Evolutionary conservation across 2,113 vertebrate genomes (phyloP).

Genomic region (Apteryx owenii): DNA sequence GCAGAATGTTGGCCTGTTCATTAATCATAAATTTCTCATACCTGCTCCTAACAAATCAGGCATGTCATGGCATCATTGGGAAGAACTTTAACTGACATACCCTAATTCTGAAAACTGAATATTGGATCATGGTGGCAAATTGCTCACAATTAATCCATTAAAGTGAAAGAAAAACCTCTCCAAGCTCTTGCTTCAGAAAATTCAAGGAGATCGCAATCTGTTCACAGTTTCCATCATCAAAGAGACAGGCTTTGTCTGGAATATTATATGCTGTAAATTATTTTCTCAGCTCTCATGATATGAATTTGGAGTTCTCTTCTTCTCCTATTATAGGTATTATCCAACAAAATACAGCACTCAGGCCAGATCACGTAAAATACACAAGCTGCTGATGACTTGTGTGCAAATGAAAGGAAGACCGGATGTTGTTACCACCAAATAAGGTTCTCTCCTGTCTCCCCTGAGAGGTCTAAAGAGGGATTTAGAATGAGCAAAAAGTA

Average conservation of each 20-base stretch:
- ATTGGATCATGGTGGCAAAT: neutral
- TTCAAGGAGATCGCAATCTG: neutral
- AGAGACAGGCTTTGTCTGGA: neutral
- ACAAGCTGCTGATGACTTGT: neutral
- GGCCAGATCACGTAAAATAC: neutral
- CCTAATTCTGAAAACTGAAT: neutral
- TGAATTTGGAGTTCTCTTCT: neutral
- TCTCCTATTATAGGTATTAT: neutral
- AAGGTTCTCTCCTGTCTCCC: neutral
- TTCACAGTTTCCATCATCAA: neutral
- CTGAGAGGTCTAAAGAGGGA: neutral
- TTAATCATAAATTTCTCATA: constrained; percentile 4
- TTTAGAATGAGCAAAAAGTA: neutral
- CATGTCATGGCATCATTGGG: neutral
- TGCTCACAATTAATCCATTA: neutral
- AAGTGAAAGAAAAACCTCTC: neutral
- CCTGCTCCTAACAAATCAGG: neutral
- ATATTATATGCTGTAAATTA: neutral
- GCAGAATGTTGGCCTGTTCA: neutral
- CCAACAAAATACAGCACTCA: neutral
- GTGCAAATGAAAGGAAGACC: neutral
- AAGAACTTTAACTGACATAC: neutral
- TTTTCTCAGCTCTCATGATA: neutral
- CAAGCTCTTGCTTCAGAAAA: neutral
- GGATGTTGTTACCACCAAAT: neutral